Evolutionary conservation across 2,113 vertebrate genomes (phyloP), one percentile per base, ranked within the genome.

Genomic region (Raphicerus campestris): DNA sequence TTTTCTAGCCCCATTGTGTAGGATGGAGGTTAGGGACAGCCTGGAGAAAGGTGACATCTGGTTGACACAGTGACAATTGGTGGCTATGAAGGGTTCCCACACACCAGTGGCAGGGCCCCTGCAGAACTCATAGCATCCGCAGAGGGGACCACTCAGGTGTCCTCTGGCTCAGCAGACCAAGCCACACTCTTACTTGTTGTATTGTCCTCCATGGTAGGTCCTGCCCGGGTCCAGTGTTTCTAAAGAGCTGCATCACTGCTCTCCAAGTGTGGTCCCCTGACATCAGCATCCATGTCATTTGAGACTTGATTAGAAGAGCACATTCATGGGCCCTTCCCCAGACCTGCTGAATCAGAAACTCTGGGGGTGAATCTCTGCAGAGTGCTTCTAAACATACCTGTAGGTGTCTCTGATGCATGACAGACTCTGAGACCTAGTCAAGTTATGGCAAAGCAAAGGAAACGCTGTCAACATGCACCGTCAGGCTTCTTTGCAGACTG

Each of bases 381-480:
- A 15, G 32, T 66, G 84, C 7, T 0, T 60, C n/a, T 70, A 56
- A 49, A 20, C 19, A 35, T 14, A 45, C 47, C 51, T 66, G 14
- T 11, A 2, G 58, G 13, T 30, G 20, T 35, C 30, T 45, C 7
- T 30, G 61, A 19, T 6, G 19, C 17, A 2, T 1, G 0, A 35
- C 6, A 1, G 3, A 30, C 16, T 42, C 30, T 66, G 70, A 55
- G 55, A 49, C 6, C 89, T 4, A 6, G 86, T 55, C 35, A 17
- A 49, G 30, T 55, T 42, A n/a, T 10, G 2, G 0, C 13, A 60
- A 14, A 60, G 49, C 16, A 5, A 9, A 77, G 70, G 51, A 19
- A 20, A 13, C 22, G 1, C 22, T 28, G 0, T 17, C n/a, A 30
- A 26, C 10, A 0, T 2, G 11, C 1, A 6, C 51, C 47, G 13